These are phyloP conservation scores for Pemphredon lugubris DNA, from an alignment of 2,888 invertebrate genomes.

Conservation along the genomic window DNA sequence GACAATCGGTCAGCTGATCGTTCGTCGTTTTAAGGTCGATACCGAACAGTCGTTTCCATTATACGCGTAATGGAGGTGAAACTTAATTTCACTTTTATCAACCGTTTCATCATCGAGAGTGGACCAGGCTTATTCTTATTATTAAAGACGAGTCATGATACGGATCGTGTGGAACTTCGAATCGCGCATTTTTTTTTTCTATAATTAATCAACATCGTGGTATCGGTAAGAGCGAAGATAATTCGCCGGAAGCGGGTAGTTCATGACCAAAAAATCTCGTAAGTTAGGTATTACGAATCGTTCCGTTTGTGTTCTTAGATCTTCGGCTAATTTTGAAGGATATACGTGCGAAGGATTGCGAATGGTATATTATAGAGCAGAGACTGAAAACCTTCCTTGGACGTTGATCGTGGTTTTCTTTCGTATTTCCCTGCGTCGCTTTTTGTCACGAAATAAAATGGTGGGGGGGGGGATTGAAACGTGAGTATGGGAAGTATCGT, in stretches of 20 bases:
- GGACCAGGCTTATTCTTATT: no score
- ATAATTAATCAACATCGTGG: neutral
- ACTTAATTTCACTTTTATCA: no score
- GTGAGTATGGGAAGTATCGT: no score
- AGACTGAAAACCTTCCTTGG: constrained; percentile 16
- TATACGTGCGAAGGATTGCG: neutral
- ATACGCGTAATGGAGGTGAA: no score
- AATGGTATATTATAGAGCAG: neutral
- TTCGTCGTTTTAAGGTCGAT: no score
- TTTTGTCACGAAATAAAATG: no score
- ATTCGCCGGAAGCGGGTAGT: neutral
- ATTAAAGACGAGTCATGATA: no score
- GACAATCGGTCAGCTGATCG: neutral
- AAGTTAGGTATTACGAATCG: neutral
- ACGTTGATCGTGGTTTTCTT: constrained; percentile 9
- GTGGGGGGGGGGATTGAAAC: no score
- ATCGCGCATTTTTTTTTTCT: neutral
- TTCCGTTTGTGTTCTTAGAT: constrained; percentile 17
- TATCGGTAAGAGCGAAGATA: neutral
- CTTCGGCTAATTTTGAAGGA: neutral
- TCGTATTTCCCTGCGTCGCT: neutral
- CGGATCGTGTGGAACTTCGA: neutral
- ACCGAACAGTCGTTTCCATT: no score
- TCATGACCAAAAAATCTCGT: neutral
- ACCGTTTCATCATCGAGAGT: no score